These are phyloP conservation scores for Luffia ferchaultella DNA, from an alignment of 2,888 invertebrate genomes.

Conservation along the genomic window DNA sequence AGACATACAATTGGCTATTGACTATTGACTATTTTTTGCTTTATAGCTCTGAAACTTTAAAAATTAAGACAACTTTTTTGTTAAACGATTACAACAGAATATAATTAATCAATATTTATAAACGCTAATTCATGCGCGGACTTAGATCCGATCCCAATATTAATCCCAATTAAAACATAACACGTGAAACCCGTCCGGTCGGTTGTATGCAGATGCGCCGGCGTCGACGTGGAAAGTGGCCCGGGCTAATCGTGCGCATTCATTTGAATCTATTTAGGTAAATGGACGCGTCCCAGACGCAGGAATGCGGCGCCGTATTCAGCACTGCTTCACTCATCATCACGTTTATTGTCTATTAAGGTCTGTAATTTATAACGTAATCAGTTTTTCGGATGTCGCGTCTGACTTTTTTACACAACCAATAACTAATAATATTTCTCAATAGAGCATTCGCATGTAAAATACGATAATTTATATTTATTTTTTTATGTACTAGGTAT, in stretches of 20 bases:
- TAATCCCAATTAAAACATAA: conserved; percentile 39
- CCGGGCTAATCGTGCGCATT: conserved; percentile 35
- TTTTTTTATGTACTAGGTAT: no score
- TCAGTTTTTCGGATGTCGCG: no score
- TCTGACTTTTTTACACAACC: no score
- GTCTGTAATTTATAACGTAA: no score
- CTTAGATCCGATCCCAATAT: conserved; percentile 27
- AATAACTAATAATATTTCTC: no score
- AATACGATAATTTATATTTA: no score
- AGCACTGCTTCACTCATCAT: not conserved
- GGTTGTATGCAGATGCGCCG: conserved; percentile 22
- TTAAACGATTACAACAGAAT: no score
- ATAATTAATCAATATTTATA: not conserved
- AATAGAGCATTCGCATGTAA: no score
- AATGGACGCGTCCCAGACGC: conserved; percentile 25
- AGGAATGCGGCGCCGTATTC: conserved; percentile 24
- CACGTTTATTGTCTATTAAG: not conserved
- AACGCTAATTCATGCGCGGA: not conserved
- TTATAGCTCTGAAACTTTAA: no score
- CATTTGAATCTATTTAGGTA: conserved; percentile 49
- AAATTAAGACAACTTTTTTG: no score
- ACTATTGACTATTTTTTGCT: no score
- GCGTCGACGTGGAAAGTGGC: conserved; percentile 14
- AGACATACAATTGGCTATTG: no score
- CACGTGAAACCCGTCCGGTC: conserved; percentile 36